Percentiles rank a stretch among this genome's conserved stretches.
Evolutionary conservation across 2,888 invertebrate genomes (phyloP).

Genomic region (Lucinisca nassula): DNA sequence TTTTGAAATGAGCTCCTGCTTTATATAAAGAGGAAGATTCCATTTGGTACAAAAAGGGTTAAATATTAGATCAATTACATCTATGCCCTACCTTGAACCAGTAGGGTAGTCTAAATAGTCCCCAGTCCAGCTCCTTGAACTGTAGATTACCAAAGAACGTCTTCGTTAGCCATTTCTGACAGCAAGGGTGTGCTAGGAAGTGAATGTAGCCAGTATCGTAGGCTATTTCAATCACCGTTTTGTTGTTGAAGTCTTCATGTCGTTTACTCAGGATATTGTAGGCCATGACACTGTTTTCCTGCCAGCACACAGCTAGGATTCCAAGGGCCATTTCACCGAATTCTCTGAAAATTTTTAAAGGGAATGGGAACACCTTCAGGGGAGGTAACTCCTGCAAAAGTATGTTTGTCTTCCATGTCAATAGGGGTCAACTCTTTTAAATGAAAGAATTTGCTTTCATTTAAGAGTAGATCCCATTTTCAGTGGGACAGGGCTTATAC

Average conservation of each 20-base stretch:
- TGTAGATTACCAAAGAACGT: conserved; percentile 87
- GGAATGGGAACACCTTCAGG: no score
- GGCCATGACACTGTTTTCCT: conserved; percentile 83
- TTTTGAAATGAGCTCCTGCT: no score
- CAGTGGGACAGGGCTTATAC: no score
- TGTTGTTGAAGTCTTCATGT: conserved; percentile 87
- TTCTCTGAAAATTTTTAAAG: conserved; percentile 82
- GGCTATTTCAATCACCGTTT: conserved; percentile 87
- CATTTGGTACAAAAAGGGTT: no score
- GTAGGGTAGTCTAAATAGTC: conserved; percentile 83
- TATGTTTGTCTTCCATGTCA: no score
- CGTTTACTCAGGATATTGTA: conserved; percentile 86
- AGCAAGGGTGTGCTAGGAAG: conserved; percentile 89
- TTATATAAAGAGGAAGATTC: no score
- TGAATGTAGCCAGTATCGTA: conserved; percentile 87
- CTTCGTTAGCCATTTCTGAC: conserved; percentile 89
- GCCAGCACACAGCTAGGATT: conserved; percentile 85
- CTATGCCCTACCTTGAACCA: conserved; percentile 84
- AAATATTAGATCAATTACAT: no score
- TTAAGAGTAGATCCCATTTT: no score
- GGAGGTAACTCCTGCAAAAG: no score
- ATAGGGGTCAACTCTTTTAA: no score
- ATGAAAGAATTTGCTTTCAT: no score
- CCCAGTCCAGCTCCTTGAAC: conserved; percentile 86
- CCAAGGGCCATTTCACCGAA: conserved; percentile 87